A percentile compares a stretch with the other conserved stretches of the same genome.
Conservation (phyloP, 2,888 invertebrate genomes). For the Spilarctia lutea region DNA sequence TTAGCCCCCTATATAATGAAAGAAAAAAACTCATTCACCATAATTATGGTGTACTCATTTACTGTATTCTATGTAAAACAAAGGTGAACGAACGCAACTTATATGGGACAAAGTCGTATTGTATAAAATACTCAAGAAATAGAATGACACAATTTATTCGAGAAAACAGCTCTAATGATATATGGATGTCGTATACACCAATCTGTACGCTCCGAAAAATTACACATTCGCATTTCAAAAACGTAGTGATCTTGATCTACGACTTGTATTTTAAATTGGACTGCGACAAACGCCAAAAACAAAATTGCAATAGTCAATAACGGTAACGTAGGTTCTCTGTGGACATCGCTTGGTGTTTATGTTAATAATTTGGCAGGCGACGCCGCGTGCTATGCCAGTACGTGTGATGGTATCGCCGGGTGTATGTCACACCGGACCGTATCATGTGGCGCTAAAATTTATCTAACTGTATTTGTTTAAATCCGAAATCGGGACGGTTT, state of each 20-base stretch:
- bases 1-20: too few relatives aligned
- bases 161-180: not conserved
- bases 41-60: too few relatives aligned
- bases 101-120: not conserved
- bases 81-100: not conserved
- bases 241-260: constrained; percentile 38
- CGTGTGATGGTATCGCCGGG: constrained; percentile 38
- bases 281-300: constrained; percentile 41
- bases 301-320: constrained; percentile 60
- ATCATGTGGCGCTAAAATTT: constrained; percentile 2
- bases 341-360: constrained; percentile 59
- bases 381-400: constrained; percentile 55
- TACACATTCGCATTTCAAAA: constrained; percentile 4
- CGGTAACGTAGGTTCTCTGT: constrained; percentile 23
- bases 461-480: not conserved
- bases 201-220: not conserved
- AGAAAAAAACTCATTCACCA: too few relatives aligned
- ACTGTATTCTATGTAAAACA: too few relatives aligned
- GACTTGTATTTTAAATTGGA: constrained; percentile 42
- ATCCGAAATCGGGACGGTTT: not conserved
- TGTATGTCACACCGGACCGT: constrained; percentile 41
- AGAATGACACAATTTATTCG: not conserved
- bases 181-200: not conserved
- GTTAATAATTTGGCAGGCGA: constrained; percentile 73
- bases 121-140: not conserved